Evolutionary conservation across 1,140 invertebrate genomes (phyloP).

Genomic region (Drosophila ercepeae): DNA sequence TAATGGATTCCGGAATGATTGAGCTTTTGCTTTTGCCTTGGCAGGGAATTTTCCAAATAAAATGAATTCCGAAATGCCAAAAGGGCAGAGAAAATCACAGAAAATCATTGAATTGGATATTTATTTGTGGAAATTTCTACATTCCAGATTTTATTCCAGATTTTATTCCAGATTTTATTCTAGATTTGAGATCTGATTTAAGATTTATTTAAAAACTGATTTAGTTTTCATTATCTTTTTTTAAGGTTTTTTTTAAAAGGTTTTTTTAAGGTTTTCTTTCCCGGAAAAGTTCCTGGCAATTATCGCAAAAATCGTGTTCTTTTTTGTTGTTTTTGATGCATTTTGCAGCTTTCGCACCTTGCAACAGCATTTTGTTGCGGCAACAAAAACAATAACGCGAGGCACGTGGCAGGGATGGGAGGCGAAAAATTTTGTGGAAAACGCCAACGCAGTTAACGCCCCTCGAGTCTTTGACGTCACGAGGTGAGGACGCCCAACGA

Average conservation of each 20-base stretch:
- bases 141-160: not conserved
- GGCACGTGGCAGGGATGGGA: no score
- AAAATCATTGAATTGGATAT: no score
- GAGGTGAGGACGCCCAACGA: slow-evolving; percentile 1
- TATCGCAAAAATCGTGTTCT: no score
- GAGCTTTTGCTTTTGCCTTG: slow-evolving; percentile 1
- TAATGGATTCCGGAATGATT: slow-evolving; percentile 21
- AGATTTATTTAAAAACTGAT: not conserved
- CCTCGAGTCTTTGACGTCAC: slow-evolving; percentile 62
- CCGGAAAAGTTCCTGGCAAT: no score
- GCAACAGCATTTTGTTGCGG: slow-evolving; percentile 15
- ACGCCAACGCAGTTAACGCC: slow-evolving; percentile 50
- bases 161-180: not conserved
- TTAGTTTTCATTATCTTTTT: no score
- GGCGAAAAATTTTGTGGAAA: slow-evolving; percentile 7
- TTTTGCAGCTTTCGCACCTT: slow-evolving; percentile 17
- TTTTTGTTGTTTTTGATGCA: no score
- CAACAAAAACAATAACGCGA: slow-evolving; percentile 12
- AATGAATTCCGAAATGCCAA: not conserved
- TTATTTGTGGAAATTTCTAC: no score
- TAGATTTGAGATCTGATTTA: no score
- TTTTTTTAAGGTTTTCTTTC: no score
- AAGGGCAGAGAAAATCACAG: no score
- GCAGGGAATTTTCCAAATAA: slow-evolving; percentile 13
- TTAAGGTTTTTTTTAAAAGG: no score